These are phyloP conservation scores for Dysdera silvatica DNA, from an alignment of 1,140 invertebrate species.

Conservation along the genomic window DNA sequence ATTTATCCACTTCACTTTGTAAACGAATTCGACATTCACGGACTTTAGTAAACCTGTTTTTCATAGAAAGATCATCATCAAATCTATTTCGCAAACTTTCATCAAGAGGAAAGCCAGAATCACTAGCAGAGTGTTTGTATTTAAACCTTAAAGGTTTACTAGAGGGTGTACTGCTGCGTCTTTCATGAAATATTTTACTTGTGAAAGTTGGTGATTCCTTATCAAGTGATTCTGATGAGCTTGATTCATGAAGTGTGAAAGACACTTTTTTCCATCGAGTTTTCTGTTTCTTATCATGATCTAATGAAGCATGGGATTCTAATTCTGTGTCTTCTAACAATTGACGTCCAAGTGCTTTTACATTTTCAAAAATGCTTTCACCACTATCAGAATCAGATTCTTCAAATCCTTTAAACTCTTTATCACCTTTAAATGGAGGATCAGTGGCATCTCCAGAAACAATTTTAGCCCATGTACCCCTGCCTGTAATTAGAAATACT, in stretches of 20 bases:
- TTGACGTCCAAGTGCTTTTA: conserved; percentile 18
- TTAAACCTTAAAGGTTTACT: conserved; percentile 8
- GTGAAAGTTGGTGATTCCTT: conserved; percentile 18
- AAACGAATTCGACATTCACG: conserved; percentile 12
- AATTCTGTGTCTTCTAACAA: conserved; percentile 17
- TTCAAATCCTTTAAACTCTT: conserved; percentile 5
- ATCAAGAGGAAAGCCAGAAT: conserved; percentile 21
- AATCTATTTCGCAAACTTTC: conserved; percentile 14
- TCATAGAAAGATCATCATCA: neutral
- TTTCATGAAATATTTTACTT: conserved; percentile 12
- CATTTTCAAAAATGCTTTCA: conserved; percentile 24
- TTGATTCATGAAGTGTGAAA: conserved; percentile 23
- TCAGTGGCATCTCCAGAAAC: conserved; percentile 17
- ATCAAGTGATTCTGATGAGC: conserved; percentile 25
- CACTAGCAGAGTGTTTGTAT: conserved; percentile 25
- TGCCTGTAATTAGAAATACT: conserved; percentile 8
- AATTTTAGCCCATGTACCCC: conserved; percentile 25
- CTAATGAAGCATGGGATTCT: neutral
- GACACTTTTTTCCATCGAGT: conserved; percentile 20
- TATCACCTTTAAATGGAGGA: conserved; percentile 9
- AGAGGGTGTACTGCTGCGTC: conserved; percentile 16
- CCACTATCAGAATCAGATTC: conserved; percentile 17
- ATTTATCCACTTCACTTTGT: conserved; percentile 22
- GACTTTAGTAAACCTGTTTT: neutral
- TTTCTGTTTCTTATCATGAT: neutral